Evolutionary conservation across 2,888 invertebrate genomes (phyloP).

Genomic region (Drosophila planitibia): DNA sequence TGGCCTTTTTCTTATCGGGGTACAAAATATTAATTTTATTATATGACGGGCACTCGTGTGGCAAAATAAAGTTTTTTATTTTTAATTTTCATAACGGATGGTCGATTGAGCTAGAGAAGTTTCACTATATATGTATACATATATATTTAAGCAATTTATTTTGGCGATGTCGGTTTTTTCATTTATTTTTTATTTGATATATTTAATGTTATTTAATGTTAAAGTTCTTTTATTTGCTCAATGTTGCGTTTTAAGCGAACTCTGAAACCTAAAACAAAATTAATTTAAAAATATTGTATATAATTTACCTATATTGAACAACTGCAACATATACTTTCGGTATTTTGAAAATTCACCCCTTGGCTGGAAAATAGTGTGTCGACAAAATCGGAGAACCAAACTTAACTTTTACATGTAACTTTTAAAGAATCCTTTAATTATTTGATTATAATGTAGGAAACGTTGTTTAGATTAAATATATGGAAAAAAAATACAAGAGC

Average conservation of each 20-base stretch:
- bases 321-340: neutral
- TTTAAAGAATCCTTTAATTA: too few species aligned
- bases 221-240: neutral
- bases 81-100: neutral
- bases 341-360: too few species aligned
- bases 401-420: too few species aligned
- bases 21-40: neutral
- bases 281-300: too few species aligned
- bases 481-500: neutral
- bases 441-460: too few species aligned
- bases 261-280: too few species aligned
- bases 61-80: neutral
- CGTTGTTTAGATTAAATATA: too few species aligned
- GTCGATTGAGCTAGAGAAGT: neutral
- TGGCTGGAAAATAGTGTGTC: neutral
- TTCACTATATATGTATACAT: neutral
- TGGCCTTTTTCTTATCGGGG: neutral
- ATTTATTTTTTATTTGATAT: neutral
- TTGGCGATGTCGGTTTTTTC: neutral
- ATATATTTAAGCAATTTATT: neutral
- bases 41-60: neutral
- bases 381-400: too few species aligned
- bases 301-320: neutral
- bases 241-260: too few species aligned
- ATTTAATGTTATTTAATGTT: neutral